These are phyloP conservation scores for Cheilosia scutellata DNA, from an alignment of 2,888 invertebrate genomes.

Conservation along the genomic window DNA sequence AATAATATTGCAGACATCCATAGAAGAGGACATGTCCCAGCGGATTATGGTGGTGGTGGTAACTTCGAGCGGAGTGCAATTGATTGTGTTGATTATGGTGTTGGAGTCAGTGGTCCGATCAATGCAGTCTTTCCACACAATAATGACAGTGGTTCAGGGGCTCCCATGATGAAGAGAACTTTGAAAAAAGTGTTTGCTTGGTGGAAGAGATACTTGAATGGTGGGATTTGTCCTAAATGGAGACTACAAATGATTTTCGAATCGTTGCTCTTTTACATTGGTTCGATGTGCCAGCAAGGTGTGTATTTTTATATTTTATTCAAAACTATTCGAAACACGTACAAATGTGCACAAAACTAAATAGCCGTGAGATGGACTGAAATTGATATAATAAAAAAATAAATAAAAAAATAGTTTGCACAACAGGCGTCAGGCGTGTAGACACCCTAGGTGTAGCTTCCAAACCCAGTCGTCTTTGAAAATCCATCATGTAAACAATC, in stretches of 20 bases:
- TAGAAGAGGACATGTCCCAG: slow-evolving; percentile 52
- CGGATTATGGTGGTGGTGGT: slow-evolving; percentile 43
- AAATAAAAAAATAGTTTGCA: too few species aligned
- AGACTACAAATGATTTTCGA: slow-evolving; percentile 80
- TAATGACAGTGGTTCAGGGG: slow-evolving; percentile 7
- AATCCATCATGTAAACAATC: too few species aligned
- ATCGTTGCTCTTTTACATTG: slow-evolving; percentile 83
- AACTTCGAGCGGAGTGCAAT: slow-evolving; percentile 53
- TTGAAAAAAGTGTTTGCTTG: slow-evolving; percentile 58
- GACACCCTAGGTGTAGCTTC: too few species aligned
- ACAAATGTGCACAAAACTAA: background rate
- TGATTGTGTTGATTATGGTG: slow-evolving; percentile 72
- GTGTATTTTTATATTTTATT: slow-evolving; percentile 25
- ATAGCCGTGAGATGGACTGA: too few species aligned
- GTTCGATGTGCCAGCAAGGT: slow-evolving; percentile 85
- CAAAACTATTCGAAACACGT: background rate
- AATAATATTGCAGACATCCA: slow-evolving; percentile 40
- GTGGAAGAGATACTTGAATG: slow-evolving; percentile 65
- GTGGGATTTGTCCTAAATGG: slow-evolving; percentile 50
- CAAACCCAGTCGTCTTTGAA: too few species aligned
- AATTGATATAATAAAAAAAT: too few species aligned
- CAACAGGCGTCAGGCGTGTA: too few species aligned
- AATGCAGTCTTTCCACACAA: slow-evolving; percentile 37
- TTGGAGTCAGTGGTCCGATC: slow-evolving; percentile 55
- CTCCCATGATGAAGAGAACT: slow-evolving; percentile 13